phyloP scores from a whole-genome alignment of 2,113 vertebrate genomes.

The Butorides virescens region DNA sequence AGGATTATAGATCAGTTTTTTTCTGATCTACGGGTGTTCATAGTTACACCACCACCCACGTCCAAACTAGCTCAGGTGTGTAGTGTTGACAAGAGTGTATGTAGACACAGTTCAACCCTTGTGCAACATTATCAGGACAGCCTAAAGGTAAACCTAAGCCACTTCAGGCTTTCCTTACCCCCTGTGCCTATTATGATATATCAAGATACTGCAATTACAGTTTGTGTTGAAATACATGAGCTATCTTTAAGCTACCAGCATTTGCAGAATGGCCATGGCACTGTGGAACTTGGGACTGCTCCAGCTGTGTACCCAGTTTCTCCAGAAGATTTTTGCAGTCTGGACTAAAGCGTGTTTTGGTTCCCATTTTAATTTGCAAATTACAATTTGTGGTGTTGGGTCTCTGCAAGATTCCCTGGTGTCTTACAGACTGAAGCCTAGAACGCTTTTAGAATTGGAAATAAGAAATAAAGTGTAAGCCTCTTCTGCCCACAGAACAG shows the following conservation, averaged over 20 bases:
- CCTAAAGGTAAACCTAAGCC: neutral
- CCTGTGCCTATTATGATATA: neutral
- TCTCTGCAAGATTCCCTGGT: neutral
- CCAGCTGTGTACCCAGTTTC: neutral
- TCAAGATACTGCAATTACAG: neutral
- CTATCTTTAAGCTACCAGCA: neutral
- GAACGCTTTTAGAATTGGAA: neutral
- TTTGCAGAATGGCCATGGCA: neutral
- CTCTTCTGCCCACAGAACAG: neutral
- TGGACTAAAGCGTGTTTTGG: neutral
- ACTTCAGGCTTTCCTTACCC: neutral
- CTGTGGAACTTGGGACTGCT: neutral
- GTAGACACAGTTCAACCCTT: neutral
- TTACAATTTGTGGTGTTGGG: neutral
- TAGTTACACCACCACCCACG: neutral
- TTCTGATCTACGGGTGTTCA: neutral
- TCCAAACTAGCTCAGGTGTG: neutral
- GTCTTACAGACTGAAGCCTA: neutral
- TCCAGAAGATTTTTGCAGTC: neutral
- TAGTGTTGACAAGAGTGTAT: too few species aligned
- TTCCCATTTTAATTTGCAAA: neutral
- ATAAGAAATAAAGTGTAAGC: neutral
- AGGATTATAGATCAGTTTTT: neutral
- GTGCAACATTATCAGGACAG: neutral
- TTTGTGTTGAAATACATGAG: neutral